Conservation (phyloP, 2,797 vertebrate species). For the Cossypha dichroa region DNA sequence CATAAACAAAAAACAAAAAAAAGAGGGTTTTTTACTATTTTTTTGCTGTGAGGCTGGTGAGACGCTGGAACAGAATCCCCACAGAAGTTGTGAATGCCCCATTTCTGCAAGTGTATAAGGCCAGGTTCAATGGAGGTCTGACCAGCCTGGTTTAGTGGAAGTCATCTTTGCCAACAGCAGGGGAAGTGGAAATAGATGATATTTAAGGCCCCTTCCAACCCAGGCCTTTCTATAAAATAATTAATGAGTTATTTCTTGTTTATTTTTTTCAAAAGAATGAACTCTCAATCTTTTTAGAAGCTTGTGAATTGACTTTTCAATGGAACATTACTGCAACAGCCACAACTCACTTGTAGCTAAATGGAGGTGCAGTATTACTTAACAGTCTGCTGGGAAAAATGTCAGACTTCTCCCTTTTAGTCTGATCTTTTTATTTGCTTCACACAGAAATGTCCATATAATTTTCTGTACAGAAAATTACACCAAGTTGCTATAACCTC, state of each 20-base stretch:
- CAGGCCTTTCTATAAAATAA: not conserved
- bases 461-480: not conserved
- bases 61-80: not conserved
- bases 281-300: not conserved
- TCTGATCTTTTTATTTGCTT: not conserved
- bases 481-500: not conserved
- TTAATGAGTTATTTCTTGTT: not conserved
- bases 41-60: not conserved
- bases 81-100: not conserved
- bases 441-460: accelerated
- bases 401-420: not conserved
- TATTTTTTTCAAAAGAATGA: not conserved
- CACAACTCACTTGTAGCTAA: not conserved
- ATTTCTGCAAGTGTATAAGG: not conserved
- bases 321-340: not conserved
- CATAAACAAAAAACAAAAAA: not conserved
- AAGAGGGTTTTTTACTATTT: not conserved
- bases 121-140: not conserved
- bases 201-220: not conserved
- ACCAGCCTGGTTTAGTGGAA: not conserved
- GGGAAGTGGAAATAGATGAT: not conserved
- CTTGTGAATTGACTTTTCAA: not conserved
- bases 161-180: not conserved
- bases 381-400: not conserved
- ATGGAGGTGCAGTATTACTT: not conserved